Evolutionary conservation across 2,113 vertebrate species (phyloP).

Genomic region (Mystacornis crossleyi): DNA sequence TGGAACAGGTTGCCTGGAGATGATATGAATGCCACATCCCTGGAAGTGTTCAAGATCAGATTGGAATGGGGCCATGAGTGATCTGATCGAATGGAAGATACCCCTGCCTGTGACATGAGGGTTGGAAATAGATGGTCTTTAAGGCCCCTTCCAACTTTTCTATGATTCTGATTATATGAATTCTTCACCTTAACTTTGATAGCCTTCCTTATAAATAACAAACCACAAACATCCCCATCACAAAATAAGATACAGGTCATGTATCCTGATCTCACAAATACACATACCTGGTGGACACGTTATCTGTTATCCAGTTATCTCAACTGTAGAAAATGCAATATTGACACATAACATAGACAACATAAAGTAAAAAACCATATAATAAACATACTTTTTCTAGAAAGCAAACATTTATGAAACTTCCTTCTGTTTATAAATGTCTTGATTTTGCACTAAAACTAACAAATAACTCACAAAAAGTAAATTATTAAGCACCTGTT

Average conservation of each 20-base stretch:
- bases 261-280: neutral
- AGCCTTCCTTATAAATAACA: neutral
- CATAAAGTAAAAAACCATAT: neutral
- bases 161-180: neutral
- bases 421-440: neutral
- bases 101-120: rapidly evolving
- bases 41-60: neutral
- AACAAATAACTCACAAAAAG: neutral
- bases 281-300: neutral
- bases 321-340: neutral
- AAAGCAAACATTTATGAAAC: neutral
- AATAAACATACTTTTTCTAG: neutral
- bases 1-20: neutral
- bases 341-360: neutral
- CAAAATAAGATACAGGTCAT: neutral
- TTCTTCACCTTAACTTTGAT: neutral
- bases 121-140: neutral
- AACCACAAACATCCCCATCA: neutral
- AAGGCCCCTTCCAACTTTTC: neutral
- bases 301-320: neutral
- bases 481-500: neutral
- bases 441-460: neutral
- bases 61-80: neutral
- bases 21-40: neutral
- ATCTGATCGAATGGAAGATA: neutral